phyloP scores from a whole-genome alignment of 2,797 vertebrate species.

The Platyrinchus mystaceus region DNA sequence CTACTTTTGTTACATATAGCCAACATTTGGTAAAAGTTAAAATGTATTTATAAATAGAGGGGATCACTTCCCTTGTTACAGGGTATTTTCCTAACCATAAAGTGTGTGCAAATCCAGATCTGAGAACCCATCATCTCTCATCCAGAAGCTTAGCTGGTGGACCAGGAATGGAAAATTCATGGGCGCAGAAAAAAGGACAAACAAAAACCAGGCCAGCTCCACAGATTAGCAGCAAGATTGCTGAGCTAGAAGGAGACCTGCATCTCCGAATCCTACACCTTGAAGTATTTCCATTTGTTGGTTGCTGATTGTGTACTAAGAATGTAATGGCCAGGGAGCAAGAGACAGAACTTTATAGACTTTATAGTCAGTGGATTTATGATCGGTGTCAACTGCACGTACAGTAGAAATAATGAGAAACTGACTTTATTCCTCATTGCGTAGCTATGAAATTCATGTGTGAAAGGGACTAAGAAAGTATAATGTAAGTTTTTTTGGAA shows the following conservation, averaged over 20 bases:
- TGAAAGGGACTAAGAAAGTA: not conserved
- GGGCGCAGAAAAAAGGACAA: not conserved
- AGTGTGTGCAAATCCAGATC: not conserved
- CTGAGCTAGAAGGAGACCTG: not conserved
- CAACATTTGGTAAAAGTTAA: constrained; percentile 32
- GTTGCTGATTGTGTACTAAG: not conserved
- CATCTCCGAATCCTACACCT: not conserved
- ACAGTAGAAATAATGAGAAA: not conserved
- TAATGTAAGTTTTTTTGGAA: not conserved
- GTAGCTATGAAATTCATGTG: not conserved
- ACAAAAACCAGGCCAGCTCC: not conserved
- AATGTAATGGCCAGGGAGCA: not conserved
- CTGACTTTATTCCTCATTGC: not conserved
- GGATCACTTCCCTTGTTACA: not conserved
- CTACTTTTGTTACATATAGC: not conserved
- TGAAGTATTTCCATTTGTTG: not conserved
- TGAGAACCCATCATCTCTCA: not conserved
- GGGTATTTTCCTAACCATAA: not conserved
- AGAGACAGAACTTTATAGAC: not conserved
- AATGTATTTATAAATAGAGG: not conserved
- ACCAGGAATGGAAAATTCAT: not conserved
- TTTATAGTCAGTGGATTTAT: not conserved
- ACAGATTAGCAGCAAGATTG: not conserved
- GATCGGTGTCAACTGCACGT: not conserved
- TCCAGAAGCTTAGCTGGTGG: not conserved